A percentile compares a stretch with the other conserved stretches of the same genome.
phyloP scores from a whole-genome alignment of 2,888 invertebrate genomes.

The Ophion costatus region DNA sequence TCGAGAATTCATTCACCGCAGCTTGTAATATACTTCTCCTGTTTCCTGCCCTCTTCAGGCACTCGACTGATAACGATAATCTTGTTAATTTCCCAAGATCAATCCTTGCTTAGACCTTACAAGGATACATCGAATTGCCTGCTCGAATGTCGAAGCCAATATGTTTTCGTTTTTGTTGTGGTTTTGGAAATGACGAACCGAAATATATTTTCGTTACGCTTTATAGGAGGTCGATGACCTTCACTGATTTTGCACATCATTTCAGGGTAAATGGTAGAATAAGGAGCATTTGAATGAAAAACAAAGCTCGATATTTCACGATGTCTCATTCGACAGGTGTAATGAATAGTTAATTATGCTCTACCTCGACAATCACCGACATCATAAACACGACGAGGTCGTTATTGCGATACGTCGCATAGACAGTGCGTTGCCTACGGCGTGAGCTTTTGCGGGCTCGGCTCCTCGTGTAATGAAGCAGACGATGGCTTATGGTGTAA shows the following conservation, averaged over 20 bases:
- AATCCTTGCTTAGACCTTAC: no score
- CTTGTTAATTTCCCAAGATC: no score
- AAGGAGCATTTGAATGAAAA: no score
- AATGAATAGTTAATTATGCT: conserved; percentile 53
- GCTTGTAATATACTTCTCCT: neutral
- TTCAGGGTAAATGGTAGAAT: no score
- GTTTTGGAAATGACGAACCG: neutral
- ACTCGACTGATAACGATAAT: neutral
- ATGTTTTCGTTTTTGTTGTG: neutral
- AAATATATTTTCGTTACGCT: neutral
- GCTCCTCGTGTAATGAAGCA: conserved; percentile 76
- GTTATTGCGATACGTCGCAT: conserved; percentile 55
- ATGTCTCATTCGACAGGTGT: conserved; percentile 36
- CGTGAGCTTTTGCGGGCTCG: conserved; percentile 47
- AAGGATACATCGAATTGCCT: no score
- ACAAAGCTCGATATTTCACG: neutral
- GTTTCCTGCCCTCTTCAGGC: neutral
- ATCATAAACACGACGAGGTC: conserved; percentile 62
- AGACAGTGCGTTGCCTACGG: conserved; percentile 49
- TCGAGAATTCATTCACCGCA: neutral
- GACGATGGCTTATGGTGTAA: conserved; percentile 76
- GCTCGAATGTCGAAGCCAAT: no score
- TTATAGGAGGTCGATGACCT: neutral
- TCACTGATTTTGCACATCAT: neutral
- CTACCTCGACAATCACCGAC: conserved; percentile 47